Percentiles rank a stretch among this genome's conserved stretches.
phyloP scores from a whole-genome alignment of 2,113 vertebrate species.

The Ifrita kowaldi region DNA sequence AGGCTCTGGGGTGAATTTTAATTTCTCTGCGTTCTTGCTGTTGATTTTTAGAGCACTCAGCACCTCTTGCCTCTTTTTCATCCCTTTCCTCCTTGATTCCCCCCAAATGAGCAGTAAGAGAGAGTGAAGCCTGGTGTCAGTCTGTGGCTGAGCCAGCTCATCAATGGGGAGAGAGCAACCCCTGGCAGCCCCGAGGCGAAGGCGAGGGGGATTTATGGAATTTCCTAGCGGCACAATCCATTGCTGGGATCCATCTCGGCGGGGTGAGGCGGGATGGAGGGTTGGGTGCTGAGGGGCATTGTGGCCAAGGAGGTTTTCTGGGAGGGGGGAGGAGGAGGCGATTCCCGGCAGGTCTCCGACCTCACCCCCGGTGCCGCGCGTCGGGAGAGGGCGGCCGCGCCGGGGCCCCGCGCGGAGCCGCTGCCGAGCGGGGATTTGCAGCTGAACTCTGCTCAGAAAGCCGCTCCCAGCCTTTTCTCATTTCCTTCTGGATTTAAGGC shows the following conservation, averaged over 20 bases:
- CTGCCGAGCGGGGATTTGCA: neutral
- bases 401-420: neutral
- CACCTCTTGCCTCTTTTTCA: neutral
- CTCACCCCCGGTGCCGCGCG: accelerated
- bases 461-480: slow-evolving; percentile 5
- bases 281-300: neutral
- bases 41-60: neutral
- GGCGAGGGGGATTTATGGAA: neutral
- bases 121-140: neutral
- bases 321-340: neutral
- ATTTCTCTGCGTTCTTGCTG: neutral
- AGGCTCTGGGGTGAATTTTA: neutral
- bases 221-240: neutral
- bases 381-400: neutral
- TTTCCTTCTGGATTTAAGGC: slow-evolving; percentile 14
- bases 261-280: neutral
- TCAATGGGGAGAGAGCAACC: neutral
- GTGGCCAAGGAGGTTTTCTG: neutral
- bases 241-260: neutral
- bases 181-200: neutral
- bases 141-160: neutral
- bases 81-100: neutral
- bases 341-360: accelerated
- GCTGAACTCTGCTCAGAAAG: neutral
- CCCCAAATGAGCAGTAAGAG: neutral